Evolutionary conservation across 2,888 invertebrate genomes (phyloP), one percentile per base, ranked within the genome.

Genomic region (Tridacna gigas): DNA sequence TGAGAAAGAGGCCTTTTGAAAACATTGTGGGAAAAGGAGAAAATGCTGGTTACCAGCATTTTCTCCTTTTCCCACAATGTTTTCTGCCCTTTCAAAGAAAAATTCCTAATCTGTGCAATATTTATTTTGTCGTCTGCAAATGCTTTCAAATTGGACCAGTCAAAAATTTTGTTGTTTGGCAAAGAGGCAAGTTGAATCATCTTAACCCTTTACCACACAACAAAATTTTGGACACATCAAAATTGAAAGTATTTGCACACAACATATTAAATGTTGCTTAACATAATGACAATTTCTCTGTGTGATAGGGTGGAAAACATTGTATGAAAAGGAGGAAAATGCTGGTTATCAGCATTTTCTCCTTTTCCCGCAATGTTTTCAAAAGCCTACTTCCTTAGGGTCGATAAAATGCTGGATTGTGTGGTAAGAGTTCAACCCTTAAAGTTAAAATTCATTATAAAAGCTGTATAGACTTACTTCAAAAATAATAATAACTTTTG

Each of bases 401-500:
- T 11, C 51, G 15, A 13, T 51, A 11, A 51, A 51, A 51, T 11
- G 51, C 11, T 51, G 12, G 12, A 51, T 51, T 13, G 11, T 11
- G 11, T 15, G 15, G 51, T 51, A 51, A 51, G 15, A 15, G 51
- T 51, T 51, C 11, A 51, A 13, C 15, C 18, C 56, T 1, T 15
- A 56, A 20, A 20, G 56, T 37, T 7, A 7, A 37, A 56, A 56
- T 56, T 56, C 2, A 56, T 3, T 56, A 56, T 56, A 37, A 7
- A 37, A 2, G 3, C 37, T 37, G 37, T 37, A 4, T 56, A 28
- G 26, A 61, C 89, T 84, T 88, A 95, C 95, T 93, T 96, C 96
- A 94, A 96, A 96, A 84, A 96, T 95, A 3, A 96, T 79, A 15
- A 96, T 91, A 3, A 95, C 94, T 83, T 94, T 94, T 1, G 95